A percentile compares a stretch with the other conserved stretches of the same genome.
These are phyloP conservation scores for Drosophila crucigera DNA, from an alignment of 2,888 invertebrate genomes.

Conservation along the genomic window DNA sequence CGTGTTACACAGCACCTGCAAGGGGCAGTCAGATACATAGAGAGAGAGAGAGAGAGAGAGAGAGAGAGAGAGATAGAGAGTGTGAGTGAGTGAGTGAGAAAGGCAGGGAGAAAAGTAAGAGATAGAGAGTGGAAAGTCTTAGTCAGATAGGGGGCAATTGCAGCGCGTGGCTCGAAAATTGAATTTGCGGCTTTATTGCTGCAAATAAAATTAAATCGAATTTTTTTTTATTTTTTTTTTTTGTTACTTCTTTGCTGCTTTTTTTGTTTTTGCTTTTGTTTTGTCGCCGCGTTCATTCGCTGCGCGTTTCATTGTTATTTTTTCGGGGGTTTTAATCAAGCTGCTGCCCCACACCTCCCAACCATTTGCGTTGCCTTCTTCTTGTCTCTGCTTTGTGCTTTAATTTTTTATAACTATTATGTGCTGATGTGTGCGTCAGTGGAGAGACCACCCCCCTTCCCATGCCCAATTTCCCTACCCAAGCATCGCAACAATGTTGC, in stretches of 20 bases:
- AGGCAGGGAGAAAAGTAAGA: conserved; percentile 44
- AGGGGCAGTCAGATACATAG: conserved; percentile 59
- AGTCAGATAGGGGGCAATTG: conserved; percentile 30
- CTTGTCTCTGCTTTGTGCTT: conserved; percentile 49
- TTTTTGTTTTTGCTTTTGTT: conserved; percentile 13
- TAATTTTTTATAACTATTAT: conserved; percentile 72
- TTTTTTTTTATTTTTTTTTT: conserved; percentile 66
- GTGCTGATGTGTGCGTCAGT: conserved; percentile 76
- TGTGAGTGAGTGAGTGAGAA: conserved; percentile 9
- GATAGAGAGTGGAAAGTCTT: conserved; percentile 7
- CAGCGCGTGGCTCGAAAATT: conserved; percentile 75
- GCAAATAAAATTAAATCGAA: conserved; percentile 83
- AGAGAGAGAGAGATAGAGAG: conserved; percentile 9
- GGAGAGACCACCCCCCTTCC: conserved; percentile 1
- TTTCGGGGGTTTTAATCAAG: conserved; percentile 12
- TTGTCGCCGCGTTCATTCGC: conserved; percentile 16
- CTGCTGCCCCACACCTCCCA: not conserved
- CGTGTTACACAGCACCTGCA: conserved; percentile 95
- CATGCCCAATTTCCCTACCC: not conserved
- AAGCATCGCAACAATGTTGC: conserved; percentile 19
- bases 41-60: not conserved
- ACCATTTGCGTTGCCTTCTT: conserved; percentile 14
- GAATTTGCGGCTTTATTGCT: conserved; percentile 82
- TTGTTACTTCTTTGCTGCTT: conserved; percentile 8
- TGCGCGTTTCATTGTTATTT: conserved; percentile 27